Percentiles rank a stretch among this genome's conserved stretches.
Evolutionary conservation across 2,113 vertebrate species (phyloP).

Genomic region (Atrichornis clamosus): DNA sequence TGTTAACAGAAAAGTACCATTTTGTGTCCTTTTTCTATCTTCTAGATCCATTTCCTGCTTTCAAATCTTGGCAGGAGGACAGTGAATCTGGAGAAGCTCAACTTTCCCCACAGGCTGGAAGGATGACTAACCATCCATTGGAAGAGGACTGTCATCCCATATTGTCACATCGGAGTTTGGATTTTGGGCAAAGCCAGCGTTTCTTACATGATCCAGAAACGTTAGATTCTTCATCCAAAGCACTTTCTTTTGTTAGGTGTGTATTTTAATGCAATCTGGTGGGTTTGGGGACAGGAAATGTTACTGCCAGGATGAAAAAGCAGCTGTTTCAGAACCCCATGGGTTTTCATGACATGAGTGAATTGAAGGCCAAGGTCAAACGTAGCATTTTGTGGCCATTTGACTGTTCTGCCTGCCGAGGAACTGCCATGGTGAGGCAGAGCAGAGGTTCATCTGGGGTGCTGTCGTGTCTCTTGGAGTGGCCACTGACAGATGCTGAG

Average conservation of each 20-base stretch:
- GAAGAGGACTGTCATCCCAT: constrained; percentile 87
- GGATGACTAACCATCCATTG: constrained; percentile 86
- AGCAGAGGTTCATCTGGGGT: neutral
- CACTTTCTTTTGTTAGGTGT: constrained; percentile 85
- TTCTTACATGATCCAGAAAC: constrained; percentile 88
- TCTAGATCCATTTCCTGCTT: constrained; percentile 92
- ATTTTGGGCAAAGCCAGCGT: constrained; percentile 92
- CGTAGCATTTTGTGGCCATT: neutral
- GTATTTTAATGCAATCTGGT: neutral
- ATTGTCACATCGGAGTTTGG: constrained; percentile 87
- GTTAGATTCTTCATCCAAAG: constrained; percentile 85
- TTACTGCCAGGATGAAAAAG: neutral
- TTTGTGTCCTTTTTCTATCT: constrained; percentile 54
- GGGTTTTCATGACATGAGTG: neutral
- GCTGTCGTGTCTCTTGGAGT: neutral
- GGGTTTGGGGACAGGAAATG: neutral
- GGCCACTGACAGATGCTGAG: neutral
- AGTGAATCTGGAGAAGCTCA: constrained; percentile 91
- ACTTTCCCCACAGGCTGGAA: constrained; percentile 93
- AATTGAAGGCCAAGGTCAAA: neutral
- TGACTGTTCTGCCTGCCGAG: neutral
- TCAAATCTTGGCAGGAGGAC: constrained; percentile 95
- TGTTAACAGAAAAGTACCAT: constrained; percentile 31
- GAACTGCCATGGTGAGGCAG: neutral
- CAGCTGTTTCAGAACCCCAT: fast-evolving